Evolutionary conservation across 2,113 vertebrate species (phyloP), one percentile per base, ranked within the genome.

Genomic region (Halichoerus grypus): DNA sequence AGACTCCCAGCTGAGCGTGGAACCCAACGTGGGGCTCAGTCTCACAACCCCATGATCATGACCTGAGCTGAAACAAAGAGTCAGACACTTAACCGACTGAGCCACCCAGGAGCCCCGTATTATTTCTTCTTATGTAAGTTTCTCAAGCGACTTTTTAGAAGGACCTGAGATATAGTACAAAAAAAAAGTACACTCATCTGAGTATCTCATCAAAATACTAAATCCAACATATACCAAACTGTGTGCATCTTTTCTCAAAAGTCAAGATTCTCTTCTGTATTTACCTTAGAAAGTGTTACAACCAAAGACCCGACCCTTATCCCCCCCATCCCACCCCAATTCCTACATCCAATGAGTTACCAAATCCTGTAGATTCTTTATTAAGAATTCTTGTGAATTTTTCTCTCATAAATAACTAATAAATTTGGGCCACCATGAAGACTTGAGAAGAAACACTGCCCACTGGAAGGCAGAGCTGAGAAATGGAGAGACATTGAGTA

Each of bases 121-220:
- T 36, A 59, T 74, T 74, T 74, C 7, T 94, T 85, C 71, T 31
- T 72, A 82, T 49, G 28, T 59, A 51, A 67, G 28, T 61, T 57
- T 88, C 69, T 74, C 61, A 61, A 53, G 61, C 67, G 26, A 71
- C 55, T 87, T 90, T 83, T 96, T 89, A 77, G 69, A 76, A 57
- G 77, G 36, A 88, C 16, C 15, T 67, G 51, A 49, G 81, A 57
- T 57, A 63, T 42, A 28, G 26, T 69, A 28, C 36, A 55, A 65
- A 69, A 36, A 16, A n/a, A 94, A 61, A 28, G 24, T 31, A 59
- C 19, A 36, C 7, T 86, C 26, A 4, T 36, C 49, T 63, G 79
- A 49, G 39, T 57, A 36, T 51, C 26, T 61, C 26, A n/a, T 28
- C 63, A 14, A 69, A 3, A 31, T 5, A 26, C 10, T 59, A 85